Percentiles rank a stretch among this genome's conserved stretches.
Conservation (phyloP, 2,888 invertebrate species). For the Rosalia funebris region DNA sequence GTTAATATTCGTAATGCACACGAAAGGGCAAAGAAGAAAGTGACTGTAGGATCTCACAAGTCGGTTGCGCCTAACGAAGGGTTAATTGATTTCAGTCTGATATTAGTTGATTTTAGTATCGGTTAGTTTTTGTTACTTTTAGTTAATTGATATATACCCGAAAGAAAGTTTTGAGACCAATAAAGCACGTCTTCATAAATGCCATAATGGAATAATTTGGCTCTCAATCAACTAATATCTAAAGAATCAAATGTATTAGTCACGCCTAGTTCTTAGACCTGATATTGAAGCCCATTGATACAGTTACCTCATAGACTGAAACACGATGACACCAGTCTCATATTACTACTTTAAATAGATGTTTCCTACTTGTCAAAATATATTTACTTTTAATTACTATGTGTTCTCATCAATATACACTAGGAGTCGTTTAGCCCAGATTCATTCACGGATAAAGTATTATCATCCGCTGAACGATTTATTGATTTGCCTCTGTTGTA, state of each 20-base stretch:
- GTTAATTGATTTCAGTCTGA: no score
- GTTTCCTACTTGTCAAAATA: background rate
- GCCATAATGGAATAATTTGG: no score
- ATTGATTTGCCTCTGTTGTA: background rate
- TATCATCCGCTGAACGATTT: background rate
- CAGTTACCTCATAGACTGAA: background rate
- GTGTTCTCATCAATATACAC: background rate
- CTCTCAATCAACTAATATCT: background rate
- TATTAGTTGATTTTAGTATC: no score
- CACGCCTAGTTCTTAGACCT: background rate
- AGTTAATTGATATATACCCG: no score
- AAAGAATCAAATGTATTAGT: background rate
- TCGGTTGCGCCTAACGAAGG: no score
- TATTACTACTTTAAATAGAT: background rate
- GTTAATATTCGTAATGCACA: no score
- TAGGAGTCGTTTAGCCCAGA: background rate
- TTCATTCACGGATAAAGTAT: background rate
- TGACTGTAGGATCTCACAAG: no score
- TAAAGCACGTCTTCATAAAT: no score
- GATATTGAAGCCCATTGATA: background rate
- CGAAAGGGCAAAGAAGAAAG: no score
- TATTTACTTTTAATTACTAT: background rate
- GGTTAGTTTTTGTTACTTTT: no score
- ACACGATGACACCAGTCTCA: no score
- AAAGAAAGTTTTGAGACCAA: no score